Evolutionary conservation across 2,888 invertebrate genomes (phyloP).

Genomic region (Pollenia griseotomentosa): DNA sequence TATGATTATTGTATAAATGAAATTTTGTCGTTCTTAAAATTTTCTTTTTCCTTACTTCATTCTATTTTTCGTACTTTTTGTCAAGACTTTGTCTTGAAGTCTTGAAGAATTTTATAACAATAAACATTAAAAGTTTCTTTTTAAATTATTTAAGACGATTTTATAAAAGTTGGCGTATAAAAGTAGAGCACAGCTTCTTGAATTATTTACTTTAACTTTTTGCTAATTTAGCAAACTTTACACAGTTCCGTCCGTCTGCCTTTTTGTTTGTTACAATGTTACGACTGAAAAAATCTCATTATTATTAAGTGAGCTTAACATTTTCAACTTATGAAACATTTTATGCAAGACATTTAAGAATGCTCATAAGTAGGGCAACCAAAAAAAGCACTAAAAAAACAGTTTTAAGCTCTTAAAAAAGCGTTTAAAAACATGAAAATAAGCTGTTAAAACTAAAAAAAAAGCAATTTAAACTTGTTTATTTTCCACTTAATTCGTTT

Average conservation of each 20-base stretch:
- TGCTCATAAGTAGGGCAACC: too few species aligned
- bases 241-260: not conserved
- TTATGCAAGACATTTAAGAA: not conserved
- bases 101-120: not conserved
- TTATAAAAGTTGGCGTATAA: not conserved
- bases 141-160: too few species aligned
- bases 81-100: too few species aligned
- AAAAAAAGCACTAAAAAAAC: too few species aligned
- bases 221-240: constrained; percentile 6
- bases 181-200: not conserved
- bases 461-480: too few species aligned
- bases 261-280: not conserved
- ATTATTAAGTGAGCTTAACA: constrained; percentile 17
- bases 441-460: too few species aligned
- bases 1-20: not conserved
- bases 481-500: too few species aligned
- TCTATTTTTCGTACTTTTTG: too few species aligned
- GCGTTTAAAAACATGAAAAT: too few species aligned
- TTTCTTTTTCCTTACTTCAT: not conserved
- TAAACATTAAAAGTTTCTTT: not conserved
- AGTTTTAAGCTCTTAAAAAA: too few species aligned
- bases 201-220: not conserved
- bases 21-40: constrained; percentile 21
- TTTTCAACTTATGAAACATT: constrained; percentile 29
- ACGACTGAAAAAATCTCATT: not conserved